Evolutionary conservation across 2,888 invertebrate genomes (phyloP), one percentile per base, ranked within the genome.

Genomic region (Zhuqinia jingwanae): DNA sequence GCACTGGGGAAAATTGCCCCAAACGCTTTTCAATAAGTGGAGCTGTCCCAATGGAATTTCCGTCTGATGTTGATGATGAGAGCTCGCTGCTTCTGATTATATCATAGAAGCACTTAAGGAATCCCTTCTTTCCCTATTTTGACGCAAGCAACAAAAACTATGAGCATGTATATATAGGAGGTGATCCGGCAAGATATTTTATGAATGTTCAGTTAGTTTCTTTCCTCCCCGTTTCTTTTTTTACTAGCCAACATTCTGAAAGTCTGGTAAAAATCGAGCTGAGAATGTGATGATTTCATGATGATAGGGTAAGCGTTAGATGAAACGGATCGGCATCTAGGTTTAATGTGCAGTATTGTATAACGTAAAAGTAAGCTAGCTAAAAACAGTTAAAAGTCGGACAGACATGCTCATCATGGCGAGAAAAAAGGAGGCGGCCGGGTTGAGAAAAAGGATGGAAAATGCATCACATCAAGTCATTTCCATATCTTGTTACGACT

Each of bases 1-100:
- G 90, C 87, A 36, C 70, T 65, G 76, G 81, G 84, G 76, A 87
- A 89, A 89, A 90, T 90, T 88, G 90, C 88, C 88, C 88, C 88
- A 89, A 90, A 89, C 88, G 88, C 88, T 90, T 89, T 89, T 88
- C 88, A 89, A 88, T 89, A 89, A 89, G 85, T 83, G 85, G 70
- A 84, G 84, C 56, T 84, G 83, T 90, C 90, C 90, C 90, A 53
- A 76, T 84, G 88, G 90, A 89, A 73, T 88, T 89, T 56, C 47
- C 65, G 60, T 75, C 76, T 81, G 80, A 86, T 85, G 85, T 58
- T 73, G 85, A 85, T 78, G 84, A 84, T 85, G 85, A 85, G 85
- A 73, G 85, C 36, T 85, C 58, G 60, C 84, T 84, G 84, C 79
- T 85, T 79, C 79, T 85, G 85, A 85, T 85, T 85, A 85, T 85